A percentile compares a stretch with the other conserved stretches of the same genome.
phyloP scores from a whole-genome alignment of 2,888 invertebrate genomes.

The Brachycybe producta region DNA sequence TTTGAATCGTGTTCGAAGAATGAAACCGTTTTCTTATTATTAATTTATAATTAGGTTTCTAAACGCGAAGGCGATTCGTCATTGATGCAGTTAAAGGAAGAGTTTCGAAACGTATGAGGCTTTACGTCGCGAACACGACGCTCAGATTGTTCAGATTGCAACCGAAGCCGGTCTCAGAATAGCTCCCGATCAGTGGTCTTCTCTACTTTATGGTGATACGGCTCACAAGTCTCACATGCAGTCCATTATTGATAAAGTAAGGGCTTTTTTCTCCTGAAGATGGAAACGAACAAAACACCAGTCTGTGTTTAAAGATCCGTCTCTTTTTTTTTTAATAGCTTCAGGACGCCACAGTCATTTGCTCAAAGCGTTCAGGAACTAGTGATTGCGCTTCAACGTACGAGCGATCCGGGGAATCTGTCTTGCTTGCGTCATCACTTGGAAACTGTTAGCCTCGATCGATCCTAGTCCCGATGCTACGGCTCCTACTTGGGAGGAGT shows the following conservation, averaged over 20 bases:
- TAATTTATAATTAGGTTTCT: conserved; percentile 53
- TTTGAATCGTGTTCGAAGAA: background rate
- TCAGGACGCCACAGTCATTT: conserved; percentile 78
- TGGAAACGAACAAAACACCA: conserved; percentile 1
- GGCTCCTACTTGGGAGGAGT: conserved; percentile 32
- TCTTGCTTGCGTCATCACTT: conserved; percentile 62
- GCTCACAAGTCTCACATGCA: conserved; percentile 97
- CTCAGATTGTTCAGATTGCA: conserved; percentile 96
- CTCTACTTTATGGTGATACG: conserved; percentile 86
- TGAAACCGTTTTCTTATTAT: background rate
- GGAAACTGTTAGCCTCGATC: conserved; percentile 69
- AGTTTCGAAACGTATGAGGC: conserved; percentile 91
- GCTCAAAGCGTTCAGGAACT: conserved; percentile 76
- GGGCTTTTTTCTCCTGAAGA: no score
- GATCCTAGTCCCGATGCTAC: conserved; percentile 56
- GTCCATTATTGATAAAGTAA: conserved; percentile 41
- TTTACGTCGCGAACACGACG: conserved; percentile 86
- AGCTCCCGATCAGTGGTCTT: conserved; percentile 97
- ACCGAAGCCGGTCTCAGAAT: conserved; percentile 92
- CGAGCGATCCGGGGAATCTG: conserved; percentile 71
- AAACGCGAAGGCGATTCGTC: conserved; percentile 95
- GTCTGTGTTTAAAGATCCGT: background rate
- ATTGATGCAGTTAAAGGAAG: conserved; percentile 93
- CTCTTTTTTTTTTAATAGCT: conserved; percentile 4
- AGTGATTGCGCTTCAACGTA: conserved; percentile 76